phyloP scores from a whole-genome alignment of 2,797 vertebrate genomes.

The Aselliscus stoliczkanus region DNA sequence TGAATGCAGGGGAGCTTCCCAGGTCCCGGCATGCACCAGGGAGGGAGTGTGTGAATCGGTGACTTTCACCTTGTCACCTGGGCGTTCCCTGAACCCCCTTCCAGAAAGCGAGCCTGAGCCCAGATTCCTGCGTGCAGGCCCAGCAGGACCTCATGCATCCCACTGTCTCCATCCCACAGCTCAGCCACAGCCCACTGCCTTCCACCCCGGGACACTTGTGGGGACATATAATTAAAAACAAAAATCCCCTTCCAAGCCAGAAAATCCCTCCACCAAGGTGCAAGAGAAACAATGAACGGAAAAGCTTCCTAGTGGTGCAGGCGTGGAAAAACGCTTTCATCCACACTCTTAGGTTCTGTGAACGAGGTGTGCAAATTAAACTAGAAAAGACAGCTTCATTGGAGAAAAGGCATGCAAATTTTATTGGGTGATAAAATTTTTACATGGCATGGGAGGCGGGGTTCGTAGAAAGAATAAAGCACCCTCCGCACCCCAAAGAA shows the following conservation, averaged over 20 bases:
- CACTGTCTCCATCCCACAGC: accelerated
- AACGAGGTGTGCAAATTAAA: not conserved
- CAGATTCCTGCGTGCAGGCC: not conserved
- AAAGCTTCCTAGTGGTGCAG: too few species aligned
- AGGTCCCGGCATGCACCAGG: not conserved
- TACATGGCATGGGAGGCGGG: too few species aligned
- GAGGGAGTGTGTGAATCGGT: not conserved
- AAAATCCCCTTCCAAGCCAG: not conserved
- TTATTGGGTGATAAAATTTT: not conserved
- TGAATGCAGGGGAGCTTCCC: not conserved
- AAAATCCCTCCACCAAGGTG: too few species aligned
- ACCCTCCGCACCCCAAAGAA: not conserved
- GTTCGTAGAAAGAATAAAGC: too few species aligned
- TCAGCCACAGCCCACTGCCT: not conserved
- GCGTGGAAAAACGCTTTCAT: too few species aligned
- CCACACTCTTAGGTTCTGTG: not conserved
- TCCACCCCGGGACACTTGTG: not conserved
- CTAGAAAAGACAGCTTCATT: accelerated
- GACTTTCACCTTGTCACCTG: not conserved
- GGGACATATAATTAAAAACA: too few species aligned
- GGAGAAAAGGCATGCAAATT: not conserved
- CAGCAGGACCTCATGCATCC: accelerated
- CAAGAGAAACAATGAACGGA: too few species aligned
- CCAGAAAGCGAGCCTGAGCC: accelerated
- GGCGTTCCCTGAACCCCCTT: not conserved